These are phyloP conservation scores for Lithobates sylvaticus DNA, from an alignment of 2,797 vertebrate species.

Conservation along the genomic window DNA sequence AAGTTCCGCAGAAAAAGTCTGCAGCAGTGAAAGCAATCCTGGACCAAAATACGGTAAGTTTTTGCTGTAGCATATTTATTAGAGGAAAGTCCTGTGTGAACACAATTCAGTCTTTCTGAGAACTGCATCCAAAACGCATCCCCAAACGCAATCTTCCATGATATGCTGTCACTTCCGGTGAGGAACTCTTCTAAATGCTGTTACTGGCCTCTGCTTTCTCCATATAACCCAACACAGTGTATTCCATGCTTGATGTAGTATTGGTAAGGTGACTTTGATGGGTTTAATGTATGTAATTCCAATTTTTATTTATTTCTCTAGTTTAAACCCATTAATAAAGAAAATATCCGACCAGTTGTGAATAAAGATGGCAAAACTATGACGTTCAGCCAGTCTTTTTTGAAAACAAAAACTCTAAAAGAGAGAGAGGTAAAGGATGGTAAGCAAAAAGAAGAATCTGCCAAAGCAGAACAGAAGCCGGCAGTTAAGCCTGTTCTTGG, in stretches of 20 bases:
- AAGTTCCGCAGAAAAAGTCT: slow-evolving; percentile 63
- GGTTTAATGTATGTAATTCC: too few species aligned
- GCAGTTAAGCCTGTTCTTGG: slow-evolving; percentile 80
- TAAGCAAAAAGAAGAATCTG: slow-evolving; percentile 70
- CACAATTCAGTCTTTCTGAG: too few species aligned
- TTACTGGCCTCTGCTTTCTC: too few species aligned
- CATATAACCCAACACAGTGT: too few species aligned
- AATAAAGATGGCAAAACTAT: slow-evolving; percentile 59
- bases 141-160: too few species aligned
- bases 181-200: too few species aligned
- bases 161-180: too few species aligned
- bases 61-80: too few species aligned
- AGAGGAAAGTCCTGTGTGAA: too few species aligned
- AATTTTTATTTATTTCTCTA: slow-evolving; percentile 64
- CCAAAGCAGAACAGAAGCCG: neutral
- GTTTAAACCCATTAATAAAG: slow-evolving; percentile 69
- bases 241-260: too few species aligned
- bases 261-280: too few species aligned
- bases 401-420: slow-evolving; percentile 73
- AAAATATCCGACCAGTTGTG: slow-evolving; percentile 66
- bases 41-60: slow-evolving; percentile 71
- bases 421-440: slow-evolving; percentile 72
- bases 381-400: slow-evolving; percentile 76
- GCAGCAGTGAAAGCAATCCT: slow-evolving; percentile 56
- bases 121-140: too few species aligned